Evolutionary conservation across 2,797 vertebrate species (phyloP).

Genomic region (Muraenolepis orangiensis): DNA sequence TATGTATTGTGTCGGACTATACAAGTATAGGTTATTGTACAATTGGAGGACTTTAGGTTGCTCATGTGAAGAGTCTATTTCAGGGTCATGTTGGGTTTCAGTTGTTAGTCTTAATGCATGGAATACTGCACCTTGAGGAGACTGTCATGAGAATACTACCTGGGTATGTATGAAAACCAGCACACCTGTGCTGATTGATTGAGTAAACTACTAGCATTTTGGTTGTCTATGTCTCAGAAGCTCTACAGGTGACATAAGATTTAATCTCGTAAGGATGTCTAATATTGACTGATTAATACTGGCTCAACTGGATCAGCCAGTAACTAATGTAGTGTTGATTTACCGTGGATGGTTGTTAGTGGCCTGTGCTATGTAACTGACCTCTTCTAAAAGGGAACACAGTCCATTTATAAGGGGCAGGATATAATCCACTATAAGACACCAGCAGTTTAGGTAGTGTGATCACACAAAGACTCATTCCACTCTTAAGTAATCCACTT

Average conservation of each 20-base stretch:
- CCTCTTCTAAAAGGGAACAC: neutral
- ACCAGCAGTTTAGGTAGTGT: too few species aligned
- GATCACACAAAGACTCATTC: neutral
- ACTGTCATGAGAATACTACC: too few species aligned
- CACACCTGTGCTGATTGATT: neutral
- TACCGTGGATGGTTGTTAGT: neutral
- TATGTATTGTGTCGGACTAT: too few species aligned
- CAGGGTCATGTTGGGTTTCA: too few species aligned
- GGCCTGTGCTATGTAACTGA: neutral
- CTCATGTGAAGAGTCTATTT: too few species aligned
- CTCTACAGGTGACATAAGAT: neutral
- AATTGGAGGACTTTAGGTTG: too few species aligned
- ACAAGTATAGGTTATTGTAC: too few species aligned
- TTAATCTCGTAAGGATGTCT: neutral
- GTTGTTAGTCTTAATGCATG: too few species aligned
- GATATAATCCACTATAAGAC: neutral
- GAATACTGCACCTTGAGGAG: too few species aligned
- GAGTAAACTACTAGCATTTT: neutral
- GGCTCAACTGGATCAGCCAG: constrained; percentile 1
- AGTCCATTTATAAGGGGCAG: neutral
- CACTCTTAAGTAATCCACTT: too few species aligned
- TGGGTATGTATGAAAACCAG: too few species aligned
- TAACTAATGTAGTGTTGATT: neutral
- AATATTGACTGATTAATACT: neutral
- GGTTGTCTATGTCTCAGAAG: neutral